These are phyloP conservation scores for Petrolisthes cinctipes DNA, from an alignment of 2,888 invertebrate species.

Conservation along the genomic window DNA sequence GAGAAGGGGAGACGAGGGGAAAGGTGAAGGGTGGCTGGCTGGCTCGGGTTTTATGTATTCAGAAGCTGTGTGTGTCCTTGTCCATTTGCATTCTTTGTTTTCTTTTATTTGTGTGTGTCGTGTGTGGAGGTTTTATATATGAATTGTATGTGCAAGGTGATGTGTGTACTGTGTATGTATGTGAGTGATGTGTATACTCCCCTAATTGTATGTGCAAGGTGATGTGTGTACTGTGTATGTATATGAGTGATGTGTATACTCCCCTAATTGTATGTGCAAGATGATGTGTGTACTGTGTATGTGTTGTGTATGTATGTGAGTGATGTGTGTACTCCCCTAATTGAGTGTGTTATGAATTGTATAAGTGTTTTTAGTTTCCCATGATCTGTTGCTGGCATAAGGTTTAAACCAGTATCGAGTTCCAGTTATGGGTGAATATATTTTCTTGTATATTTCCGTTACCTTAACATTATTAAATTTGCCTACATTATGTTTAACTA, in stretches of 20 bases:
- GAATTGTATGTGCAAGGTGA: neutral
- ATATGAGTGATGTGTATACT: neutral
- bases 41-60: too few relatives aligned
- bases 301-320: neutral
- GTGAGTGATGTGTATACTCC: neutral
- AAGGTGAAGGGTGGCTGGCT: too few relatives aligned
- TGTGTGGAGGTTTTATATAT: neutral
- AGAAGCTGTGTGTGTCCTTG: too few relatives aligned
- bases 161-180: conserved; percentile 9
- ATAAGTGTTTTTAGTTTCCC: too few relatives aligned
- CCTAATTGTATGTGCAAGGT: neutral
- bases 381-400: too few relatives aligned
- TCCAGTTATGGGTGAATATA: too few relatives aligned
- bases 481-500: too few relatives aligned
- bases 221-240: neutral
- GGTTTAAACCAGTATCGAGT: too few relatives aligned
- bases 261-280: neutral
- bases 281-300: neutral
- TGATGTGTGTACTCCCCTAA: neutral
- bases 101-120: neutral
- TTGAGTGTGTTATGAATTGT: too few relatives aligned
- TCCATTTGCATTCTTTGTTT: neutral
- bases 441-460: too few relatives aligned
- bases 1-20: too few relatives aligned
- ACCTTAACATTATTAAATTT: too few relatives aligned